Evolutionary conservation across 2,888 invertebrate species (phyloP).

Genomic region (Parelbella ahira): DNA sequence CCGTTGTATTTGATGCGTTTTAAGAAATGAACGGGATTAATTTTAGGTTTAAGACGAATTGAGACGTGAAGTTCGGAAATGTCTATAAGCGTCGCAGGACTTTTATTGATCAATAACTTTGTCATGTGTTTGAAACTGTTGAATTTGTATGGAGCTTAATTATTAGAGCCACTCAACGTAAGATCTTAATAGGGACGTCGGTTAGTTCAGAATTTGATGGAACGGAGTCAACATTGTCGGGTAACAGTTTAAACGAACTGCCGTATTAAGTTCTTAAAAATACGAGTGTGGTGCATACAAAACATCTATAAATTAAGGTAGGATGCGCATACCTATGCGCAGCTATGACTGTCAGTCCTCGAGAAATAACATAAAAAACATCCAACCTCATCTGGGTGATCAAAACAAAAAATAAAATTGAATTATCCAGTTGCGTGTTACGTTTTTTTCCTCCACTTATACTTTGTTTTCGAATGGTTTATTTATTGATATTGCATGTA

Average conservation of each 20-base stretch:
- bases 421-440: slow-evolving; percentile 32
- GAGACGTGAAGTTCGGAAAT: slow-evolving; percentile 44
- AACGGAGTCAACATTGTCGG: slow-evolving; percentile 22
- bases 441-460: slow-evolving; percentile 33
- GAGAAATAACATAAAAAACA: slow-evolving; percentile 30
- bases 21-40: slow-evolving; percentile 61
- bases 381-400: slow-evolving; percentile 28
- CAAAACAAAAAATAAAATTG: slow-evolving; percentile 34
- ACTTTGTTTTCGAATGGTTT: slow-evolving; percentile 56
- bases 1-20: slow-evolving; percentile 69
- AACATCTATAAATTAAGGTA: no score
- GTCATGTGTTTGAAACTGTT: slow-evolving; percentile 12
- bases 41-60: slow-evolving; percentile 66
- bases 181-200: slow-evolving; percentile 2
- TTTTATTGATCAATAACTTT: slow-evolving; percentile 22
- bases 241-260: slow-evolving; percentile 33
- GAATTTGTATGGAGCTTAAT: slow-evolving; percentile 4
- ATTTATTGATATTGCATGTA: slow-evolving; percentile 70
- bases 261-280: no score
- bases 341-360: no score
- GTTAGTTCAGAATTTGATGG: background rate
- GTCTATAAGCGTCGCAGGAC: slow-evolving; percentile 17
- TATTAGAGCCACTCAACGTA: slow-evolving; percentile 1
- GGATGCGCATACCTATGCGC: no score
- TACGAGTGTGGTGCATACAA: no score